Conservation (phyloP, 2,888 invertebrate species). For the Tryphoninae sp. region DNA sequence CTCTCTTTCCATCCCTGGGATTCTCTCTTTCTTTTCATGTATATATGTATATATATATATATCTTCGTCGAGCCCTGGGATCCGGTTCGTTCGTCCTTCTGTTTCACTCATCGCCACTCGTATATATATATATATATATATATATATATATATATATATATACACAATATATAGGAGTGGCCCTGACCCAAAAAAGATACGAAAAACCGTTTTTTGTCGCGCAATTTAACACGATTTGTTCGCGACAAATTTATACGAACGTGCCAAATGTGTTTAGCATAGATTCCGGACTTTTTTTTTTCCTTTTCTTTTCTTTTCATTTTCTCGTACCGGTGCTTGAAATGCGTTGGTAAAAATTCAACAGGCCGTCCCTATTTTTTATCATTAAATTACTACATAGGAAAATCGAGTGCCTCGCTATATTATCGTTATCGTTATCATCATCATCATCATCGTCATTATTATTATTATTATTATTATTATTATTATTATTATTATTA, state of each 20-base stretch:
- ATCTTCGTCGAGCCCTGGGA: constrained; percentile 13
- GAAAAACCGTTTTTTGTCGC: constrained; percentile 16
- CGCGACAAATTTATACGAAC: constrained; percentile 1
- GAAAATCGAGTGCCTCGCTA: constrained; percentile 57
- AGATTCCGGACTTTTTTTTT: constrained; percentile 22
- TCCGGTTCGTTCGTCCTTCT: constrained; percentile 45
- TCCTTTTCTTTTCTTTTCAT: constrained; percentile 1
- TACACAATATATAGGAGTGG: not conserved
- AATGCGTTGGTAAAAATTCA: constrained; percentile 37
- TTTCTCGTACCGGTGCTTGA: constrained; percentile 10
- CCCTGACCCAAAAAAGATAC: not conserved
- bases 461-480: constrained; percentile 34
- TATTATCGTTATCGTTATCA: constrained; percentile 32
- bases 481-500: constrained; percentile 37
- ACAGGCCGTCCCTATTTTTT: constrained; percentile 38
- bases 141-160: too few species aligned
- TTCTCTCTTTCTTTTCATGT: constrained; percentile 1
- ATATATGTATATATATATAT: not conserved
- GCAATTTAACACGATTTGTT: constrained; percentile 24
- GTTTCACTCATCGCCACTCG: constrained; percentile 19
- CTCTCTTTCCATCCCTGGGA: not conserved
- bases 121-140: not conserved
- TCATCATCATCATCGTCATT: not conserved
- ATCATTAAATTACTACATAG: constrained; percentile 58
- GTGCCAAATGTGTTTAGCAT: constrained; percentile 1